Base-by-base conservation (phyloP, 2,888 invertebrate genomes). In the Rhingia rostrata region DNA sequence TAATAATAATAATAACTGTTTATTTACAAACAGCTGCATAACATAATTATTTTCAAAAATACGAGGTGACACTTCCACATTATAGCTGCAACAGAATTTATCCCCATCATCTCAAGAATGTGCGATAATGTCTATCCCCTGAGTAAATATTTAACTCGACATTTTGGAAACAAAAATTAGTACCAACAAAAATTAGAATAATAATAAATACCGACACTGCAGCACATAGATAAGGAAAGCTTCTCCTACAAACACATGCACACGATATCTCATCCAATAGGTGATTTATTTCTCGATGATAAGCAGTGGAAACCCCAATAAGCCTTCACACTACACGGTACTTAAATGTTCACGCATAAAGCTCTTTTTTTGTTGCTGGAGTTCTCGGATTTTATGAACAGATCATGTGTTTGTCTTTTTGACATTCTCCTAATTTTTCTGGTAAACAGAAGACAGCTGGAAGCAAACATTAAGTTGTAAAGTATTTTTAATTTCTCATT, bases 371-470 rank as follows among this genome's bases (percentile, higher is more conserved):
- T 2, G 43, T 33, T 39, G 37, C 43, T 58, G 22, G 22, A 1
- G 30, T 32, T 60, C 22, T 45, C 10, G 14, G 54, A 64, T 56
- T 66, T 74, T 35, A 45, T 12, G 51, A 39, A 3, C 30, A 5
- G n/a, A 33, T 61, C 37, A 0, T 7, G 45, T 39, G 12, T 41
- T 32, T 12, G 35, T 49, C 56, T 56, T 79, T n/a, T 14, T 9
- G 45, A 33, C 51, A 7, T 53, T 41, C 53, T 30, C 69, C 54
- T 22, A 39, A 37, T 30, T 80, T 41, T 58, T 70, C 51, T 66
- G 39, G 51, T 82, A 82, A 82, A 82, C 72, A 82, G 32, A 82
- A 61, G 45, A 70, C 66, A 72, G 63, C 82, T 67, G 82, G 47
- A 22, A 51, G 56, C 49, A 63, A 22, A 66, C 70, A 82, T 72